phyloP scores from a whole-genome alignment of 2,888 invertebrate genomes.

The Nebria brevicollis region DNA sequence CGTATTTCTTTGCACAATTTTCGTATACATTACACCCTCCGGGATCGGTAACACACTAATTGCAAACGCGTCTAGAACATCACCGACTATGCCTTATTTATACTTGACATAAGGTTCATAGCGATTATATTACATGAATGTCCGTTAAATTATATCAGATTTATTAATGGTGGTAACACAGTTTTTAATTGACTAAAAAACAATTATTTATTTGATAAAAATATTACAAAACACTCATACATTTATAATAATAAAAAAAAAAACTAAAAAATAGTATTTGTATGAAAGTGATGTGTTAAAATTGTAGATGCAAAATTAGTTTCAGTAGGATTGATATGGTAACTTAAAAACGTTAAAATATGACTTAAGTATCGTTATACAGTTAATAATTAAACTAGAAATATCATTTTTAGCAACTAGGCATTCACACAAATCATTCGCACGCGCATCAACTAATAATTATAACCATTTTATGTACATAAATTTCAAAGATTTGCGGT shows the following conservation, averaged over 20 bases:
- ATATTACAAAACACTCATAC: neutral
- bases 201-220: neutral
- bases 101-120: too few species aligned
- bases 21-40: neutral
- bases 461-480: slow-evolving; percentile 28
- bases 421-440: slow-evolving; percentile 12
- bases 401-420: slow-evolving; percentile 16
- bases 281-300: neutral
- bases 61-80: too few species aligned
- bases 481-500: slow-evolving; percentile 17
- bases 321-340: slow-evolving; percentile 10
- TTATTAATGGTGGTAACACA: too few species aligned
- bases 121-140: too few species aligned
- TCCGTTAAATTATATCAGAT: too few species aligned
- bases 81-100: too few species aligned
- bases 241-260: neutral
- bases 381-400: slow-evolving; percentile 3
- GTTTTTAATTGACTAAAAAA: neutral
- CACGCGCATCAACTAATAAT: slow-evolving; percentile 12
- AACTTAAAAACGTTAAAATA: slow-evolving; percentile 18
- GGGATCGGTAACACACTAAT: too few species aligned
- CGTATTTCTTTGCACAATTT: neutral
- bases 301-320: neutral
- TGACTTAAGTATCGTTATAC: neutral
- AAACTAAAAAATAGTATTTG: neutral